phyloP scores from a whole-genome alignment of 2,888 invertebrate genomes.

The Harpalus rufipes region DNA sequence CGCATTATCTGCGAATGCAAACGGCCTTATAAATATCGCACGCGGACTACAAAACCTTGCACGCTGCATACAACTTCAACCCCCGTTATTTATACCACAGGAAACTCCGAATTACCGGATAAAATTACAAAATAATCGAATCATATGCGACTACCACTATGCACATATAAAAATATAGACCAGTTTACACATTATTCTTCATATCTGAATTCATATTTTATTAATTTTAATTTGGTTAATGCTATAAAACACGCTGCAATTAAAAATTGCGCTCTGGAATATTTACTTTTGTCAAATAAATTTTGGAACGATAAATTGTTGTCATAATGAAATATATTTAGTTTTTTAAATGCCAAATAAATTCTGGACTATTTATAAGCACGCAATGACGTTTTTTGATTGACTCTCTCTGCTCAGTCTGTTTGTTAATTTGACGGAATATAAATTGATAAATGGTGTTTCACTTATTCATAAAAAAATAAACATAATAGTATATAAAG shows the following conservation, averaged over 20 bases:
- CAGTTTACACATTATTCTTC: conserved; percentile 16
- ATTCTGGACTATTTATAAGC: too few species aligned
- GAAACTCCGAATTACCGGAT: conserved; percentile 73
- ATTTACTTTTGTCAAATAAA: background rate
- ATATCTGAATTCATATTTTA: conserved; percentile 21
- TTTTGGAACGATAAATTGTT: background rate
- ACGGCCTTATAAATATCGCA: conserved; percentile 61
- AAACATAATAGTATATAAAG: too few species aligned
- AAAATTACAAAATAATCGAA: conserved; percentile 76
- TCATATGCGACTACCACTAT: conserved; percentile 70
- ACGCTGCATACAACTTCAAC: conserved; percentile 39
- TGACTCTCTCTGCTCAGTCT: too few species aligned
- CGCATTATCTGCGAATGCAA: conserved; percentile 63
- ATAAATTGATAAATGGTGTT: too few species aligned
- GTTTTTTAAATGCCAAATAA: too few species aligned
- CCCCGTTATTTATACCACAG: conserved; percentile 43
- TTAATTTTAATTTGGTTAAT: background rate
- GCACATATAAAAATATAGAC: conserved; percentile 19
- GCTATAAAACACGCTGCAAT: conserved; percentile 18
- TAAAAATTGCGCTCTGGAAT: conserved; percentile 21
- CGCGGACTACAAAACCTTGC: conserved; percentile 48
- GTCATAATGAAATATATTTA: too few species aligned
- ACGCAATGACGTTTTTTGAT: too few species aligned
- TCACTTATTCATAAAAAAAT: too few species aligned
- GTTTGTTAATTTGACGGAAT: too few species aligned